Evolutionary conservation across 2,888 invertebrate genomes (phyloP), one percentile per base, ranked within the genome.

Genomic region (Phyllotreta striolata): DNA sequence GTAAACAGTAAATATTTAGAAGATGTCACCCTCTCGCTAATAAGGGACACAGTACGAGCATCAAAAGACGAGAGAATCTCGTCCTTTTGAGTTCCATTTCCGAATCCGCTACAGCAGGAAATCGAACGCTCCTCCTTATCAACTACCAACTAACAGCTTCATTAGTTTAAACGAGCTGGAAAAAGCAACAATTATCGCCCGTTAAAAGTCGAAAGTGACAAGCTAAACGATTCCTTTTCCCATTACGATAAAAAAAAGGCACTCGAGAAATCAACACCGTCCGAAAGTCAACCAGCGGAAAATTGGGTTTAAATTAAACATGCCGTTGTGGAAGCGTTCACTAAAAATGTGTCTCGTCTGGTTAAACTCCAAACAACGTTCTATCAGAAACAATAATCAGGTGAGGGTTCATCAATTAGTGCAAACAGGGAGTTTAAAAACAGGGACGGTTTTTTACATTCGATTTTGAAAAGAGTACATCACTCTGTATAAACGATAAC

Each of bases 11-110:
- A 64, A 64, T 64, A 64, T 64, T 64, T 64, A 56, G 56, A 46
- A 64, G 35, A 63, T 64, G 61, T 64, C 64, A 64, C 61, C 54
- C 52, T 64, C 52, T 57, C 56, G 64, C 61, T 64, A 64, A 64
- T 64, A 56, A 64, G 56, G 60, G 56, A 24, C 56, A 41, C 54
- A 49, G 56, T 47, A 46, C 60, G 40, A 51, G 24, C 55, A n/a
- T n/a, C n/a, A n/a, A 46, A 12, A 34, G 10, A 44, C 44, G 13
- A 35, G 43, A 37, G 54, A 6, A 8, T 46, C 46, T 55, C 9
- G 24, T 55, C 39, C 46, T 39, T 55, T 47, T 54, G 14, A 34
- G 10, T 3, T 34, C 14, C 14, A 12, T 58, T 60, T 52, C 52
- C 38, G 41, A 51, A 51, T 41, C 12, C 44, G 14, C 34, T 41